Evolutionary conservation across 2,888 invertebrate genomes (phyloP), one percentile per base, ranked within the genome.

Genomic region (Macrostomum cliftonense): DNA sequence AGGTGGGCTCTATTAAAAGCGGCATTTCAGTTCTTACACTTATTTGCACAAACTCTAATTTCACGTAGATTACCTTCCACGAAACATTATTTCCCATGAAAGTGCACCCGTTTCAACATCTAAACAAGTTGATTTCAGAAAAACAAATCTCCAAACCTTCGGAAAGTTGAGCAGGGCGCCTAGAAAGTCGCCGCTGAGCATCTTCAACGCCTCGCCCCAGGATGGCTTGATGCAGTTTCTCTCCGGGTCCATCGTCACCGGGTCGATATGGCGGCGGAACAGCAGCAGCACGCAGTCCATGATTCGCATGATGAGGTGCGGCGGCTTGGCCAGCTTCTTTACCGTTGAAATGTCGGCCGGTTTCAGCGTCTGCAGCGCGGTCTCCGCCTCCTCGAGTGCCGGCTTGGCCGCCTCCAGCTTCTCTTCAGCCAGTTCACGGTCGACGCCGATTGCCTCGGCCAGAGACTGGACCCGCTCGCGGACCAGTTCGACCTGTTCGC

Each of bases 131-230:
- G 4, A 28, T 7, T 28, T 28, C 4, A 28, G 28, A 14, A 12
- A 28, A 20, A 20, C 37, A 19, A 1, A n/a, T n/a, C 17, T 28
- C 1, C 16, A 38, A 12, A 19, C 5, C 54, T 68, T 69, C 4
- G 89, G 89, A 67, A 89, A 93, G 63, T 86, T 87, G 74, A 89
- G 85, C 16, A 93, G 74, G 64, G 86, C 57, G 45, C 60, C 60
- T 21, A 69, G 59, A 58, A 68, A 65, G 56, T 63, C 64, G 13
- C 64, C 62, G 39, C 62, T 56, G 63, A 68, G 59, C 50, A 68
- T 50, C 64, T 64, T 69, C 16, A 69, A 59, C n/a, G 68, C 63
- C 43, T 67, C 66, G 12, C 52, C 47, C 70, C 70, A 70, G 13
- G 67, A 68, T 2, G 69, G 68, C 53, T 65, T 68, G n/a, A 59